Evolutionary conservation across 2,797 vertebrate species (phyloP), one percentile per base, ranked within the genome.

Genomic region (Vultur gryphus): DNA sequence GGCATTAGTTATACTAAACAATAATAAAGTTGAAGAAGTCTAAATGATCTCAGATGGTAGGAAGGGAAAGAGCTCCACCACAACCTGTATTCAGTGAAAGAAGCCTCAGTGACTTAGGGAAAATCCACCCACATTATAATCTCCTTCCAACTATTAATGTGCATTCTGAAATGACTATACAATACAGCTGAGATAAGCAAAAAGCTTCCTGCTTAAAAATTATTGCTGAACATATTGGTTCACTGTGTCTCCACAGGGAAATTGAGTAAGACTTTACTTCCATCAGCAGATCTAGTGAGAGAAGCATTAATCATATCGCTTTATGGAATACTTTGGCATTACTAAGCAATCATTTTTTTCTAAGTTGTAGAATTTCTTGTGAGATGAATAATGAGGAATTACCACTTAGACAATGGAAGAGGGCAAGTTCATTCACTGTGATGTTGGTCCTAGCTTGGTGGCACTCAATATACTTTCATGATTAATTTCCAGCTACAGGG

Each of bases 151-250:
- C 70, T 95, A 89, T 89, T 86, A 95, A 95, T 88, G 84, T 92
- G 71, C 80, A 73, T 82, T 92, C 66, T 96, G 82, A 97, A 96
- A 89, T 91, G 67, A 97, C 78, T 87, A 52, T 52, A 91, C 1
- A 26, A 82, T 52, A 80, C 49, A 96, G 73, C 90, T 96, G 97
- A 97, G 84, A 97, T 72, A 97, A 96, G 97, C 90, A 97, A 84
- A 98, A 97, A 95, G 72, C 57, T 86, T 95, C 61, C 64, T 92
- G 81, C 82, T 84, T 96, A 95, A 97, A 96, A 97, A 90, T 95
- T 93, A 96, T 76, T 91, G 92, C 78, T 43, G 19, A 83, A 96
- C 62, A 75, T 81, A 76, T 29, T 84, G 73, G 91, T 95, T 97
- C 87, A 51, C 67, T 91, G 33, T 84, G 65, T 69, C 87, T 87